Base-by-base conservation (phyloP, 2,113 vertebrate genomes). In the Arvicanthis niloticus region DNA sequence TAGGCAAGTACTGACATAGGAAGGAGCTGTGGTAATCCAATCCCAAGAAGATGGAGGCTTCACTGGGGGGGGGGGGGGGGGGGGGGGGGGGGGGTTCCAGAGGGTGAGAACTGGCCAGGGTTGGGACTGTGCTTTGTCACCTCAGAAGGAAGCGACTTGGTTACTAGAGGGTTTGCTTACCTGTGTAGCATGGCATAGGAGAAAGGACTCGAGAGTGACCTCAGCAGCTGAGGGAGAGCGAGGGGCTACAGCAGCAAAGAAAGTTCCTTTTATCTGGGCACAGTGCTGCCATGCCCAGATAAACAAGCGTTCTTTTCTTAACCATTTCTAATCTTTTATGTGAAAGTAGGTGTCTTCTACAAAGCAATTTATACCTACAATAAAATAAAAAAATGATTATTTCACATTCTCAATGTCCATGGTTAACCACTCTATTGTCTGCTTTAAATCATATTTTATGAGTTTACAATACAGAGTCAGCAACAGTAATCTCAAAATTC, bases 301-400 rank as follows among this genome's bases (percentile, higher is more conserved):
- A 34, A 89, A 51, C 95, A 68, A 11, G 0, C 76, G 42, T 93
- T 76, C 45, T 77, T 95, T 62, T 45, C 45, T 60, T 86, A 85
- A 72, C 40, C 88, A 34, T 37, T 93, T 81, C 21, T 51, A 58
- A 58, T 92, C 68, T 73, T 10, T 88, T 75, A 26, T 84, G 87
- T 89, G 42, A 92, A 89, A 40, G 53, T 86, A n/a, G 53, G 24
- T 70, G 53, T 93, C 95, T 85, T 45, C 42, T n/a, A 62, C 1
- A 78, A 42, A 92, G 84, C 53, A 68, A 26, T 91, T 95, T 17
- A 40, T 12, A 93, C 22, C 91, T 96, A 82, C 21, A 95, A 1
- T 84, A 62, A 24, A 91, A 89, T 22, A 86, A 93, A 13, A 92
- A 91, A 88, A 81, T 85, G 48, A 86, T 89, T 53, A 78, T 31